phyloP scores from a whole-genome alignment of 2,797 vertebrate genomes.

The Kryptolebias ocellatus region DNA sequence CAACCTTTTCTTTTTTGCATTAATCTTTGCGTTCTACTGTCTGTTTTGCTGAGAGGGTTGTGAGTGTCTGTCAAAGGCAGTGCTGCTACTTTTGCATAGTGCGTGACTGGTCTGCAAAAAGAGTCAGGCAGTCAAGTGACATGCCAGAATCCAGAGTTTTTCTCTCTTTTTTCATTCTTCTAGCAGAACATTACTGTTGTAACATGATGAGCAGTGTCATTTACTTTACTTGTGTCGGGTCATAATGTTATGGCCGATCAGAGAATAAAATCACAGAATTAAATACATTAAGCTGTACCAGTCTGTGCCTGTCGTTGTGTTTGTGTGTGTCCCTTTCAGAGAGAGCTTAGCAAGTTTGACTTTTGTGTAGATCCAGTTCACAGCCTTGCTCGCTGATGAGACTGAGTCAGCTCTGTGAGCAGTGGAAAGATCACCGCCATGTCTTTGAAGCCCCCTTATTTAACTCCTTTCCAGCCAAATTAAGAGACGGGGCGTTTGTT shows the following conservation, averaged over 20 bases:
- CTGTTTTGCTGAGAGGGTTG: no score
- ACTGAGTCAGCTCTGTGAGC: conserved; percentile 63
- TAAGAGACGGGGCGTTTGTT: conserved; percentile 10
- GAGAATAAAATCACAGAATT: conserved; percentile 51
- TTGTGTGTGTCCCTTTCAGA: conserved; percentile 29
- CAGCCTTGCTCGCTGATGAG: conserved; percentile 46
- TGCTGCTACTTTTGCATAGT: no score
- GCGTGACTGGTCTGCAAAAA: no score
- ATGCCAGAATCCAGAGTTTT: no score
- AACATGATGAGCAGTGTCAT: no score
- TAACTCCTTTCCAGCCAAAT: conserved; percentile 20
- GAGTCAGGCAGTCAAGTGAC: no score
- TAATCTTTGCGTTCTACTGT: no score
- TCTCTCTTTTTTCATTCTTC: no score
- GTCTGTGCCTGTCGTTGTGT: conserved; percentile 10
- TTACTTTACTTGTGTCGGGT: no score
- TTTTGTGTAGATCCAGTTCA: conserved; percentile 67
- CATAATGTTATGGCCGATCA: background rate
- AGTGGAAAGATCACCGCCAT: conserved; percentile 40
- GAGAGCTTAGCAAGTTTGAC: conserved; percentile 62
- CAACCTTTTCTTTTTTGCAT: no score
- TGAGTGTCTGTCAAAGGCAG: no score
- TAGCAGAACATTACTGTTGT: no score
- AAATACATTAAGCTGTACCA: conserved; percentile 45
- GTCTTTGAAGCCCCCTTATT: conserved; percentile 20